Base-by-base conservation (phyloP, 2,797 vertebrate species). In the Streptopelia turtur region DNA sequence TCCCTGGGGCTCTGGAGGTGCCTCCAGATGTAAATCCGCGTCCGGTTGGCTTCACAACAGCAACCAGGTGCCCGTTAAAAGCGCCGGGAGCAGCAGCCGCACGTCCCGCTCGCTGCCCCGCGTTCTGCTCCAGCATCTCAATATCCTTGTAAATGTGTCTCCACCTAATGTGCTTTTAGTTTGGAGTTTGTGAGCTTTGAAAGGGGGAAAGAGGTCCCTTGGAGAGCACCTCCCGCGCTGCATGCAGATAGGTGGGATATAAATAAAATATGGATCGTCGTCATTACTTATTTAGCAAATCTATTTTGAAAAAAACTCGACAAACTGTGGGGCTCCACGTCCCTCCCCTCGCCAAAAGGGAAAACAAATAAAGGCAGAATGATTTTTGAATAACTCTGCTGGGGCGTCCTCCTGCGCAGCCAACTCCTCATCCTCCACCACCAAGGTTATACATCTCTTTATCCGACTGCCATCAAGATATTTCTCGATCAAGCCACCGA, bases 261-360 rank as follows among this genome's bases (percentile, higher is more conserved):
- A 63, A 94, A 95, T 95, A 90, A 93, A 95, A 93, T 47, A 94
- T 66, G 83, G 88, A 85, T 57, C 69, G 1, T 35, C 25, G 12
- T 30, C 91, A 76, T 92, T 75, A 93, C 87, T 95, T 93, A 85
- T 95, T 96, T 89, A 92, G 87, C 68, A 33, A 70, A 96, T 80
- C 95, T 79, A 16, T 92, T 92, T 70, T 16, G 79, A 41, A 93
- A 92, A 93, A 47, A 93, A 47, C 53, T 79, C 63, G 23, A 33
- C 14, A 86, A 69, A 41, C 49, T 4, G 33, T 2, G 35, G 74
- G 76, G 74, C 75, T 60, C 35, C 0, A 53, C 81, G 6, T 21
- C 35, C 72, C 64, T 9, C 47, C 69, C 61, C n/a, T n/a, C 15
- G 0, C 41, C 43, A 47, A 43, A 41, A 79, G 61, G 45, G 22